phyloP scores from a whole-genome alignment of 2,888 invertebrate genomes.

The Dasysyrphus albostriatus region DNA sequence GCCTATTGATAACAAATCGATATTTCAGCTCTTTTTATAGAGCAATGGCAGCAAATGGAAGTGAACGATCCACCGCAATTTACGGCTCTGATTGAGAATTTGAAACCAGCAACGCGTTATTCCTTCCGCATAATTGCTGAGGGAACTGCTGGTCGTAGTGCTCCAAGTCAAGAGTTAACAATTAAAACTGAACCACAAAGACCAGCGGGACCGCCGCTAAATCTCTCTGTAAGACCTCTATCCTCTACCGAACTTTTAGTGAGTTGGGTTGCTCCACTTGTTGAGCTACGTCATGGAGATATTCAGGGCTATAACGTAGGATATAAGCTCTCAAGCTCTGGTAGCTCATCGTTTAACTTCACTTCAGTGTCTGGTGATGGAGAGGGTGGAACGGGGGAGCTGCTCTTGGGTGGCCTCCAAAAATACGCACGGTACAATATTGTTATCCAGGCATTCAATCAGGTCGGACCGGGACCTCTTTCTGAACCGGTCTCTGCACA shows the following conservation, averaged over 20 bases:
- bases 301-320: slow-evolving; percentile 91
- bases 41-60: slow-evolving; percentile 88
- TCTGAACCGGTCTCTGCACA: slow-evolving; percentile 88
- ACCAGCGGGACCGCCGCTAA: slow-evolving; percentile 89
- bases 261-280: slow-evolving; percentile 89
- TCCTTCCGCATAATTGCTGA: slow-evolving; percentile 89
- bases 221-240: slow-evolving; percentile 88
- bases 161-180: slow-evolving; percentile 87
- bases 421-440: slow-evolving; percentile 89
- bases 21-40: slow-evolving; percentile 80
- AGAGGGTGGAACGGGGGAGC: slow-evolving; percentile 88
- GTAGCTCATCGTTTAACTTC: slow-evolving; percentile 87
- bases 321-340: slow-evolving; percentile 83
- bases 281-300: slow-evolving; percentile 89
- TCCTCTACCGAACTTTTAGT: slow-evolving; percentile 90
- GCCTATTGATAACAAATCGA: slow-evolving; percentile 37
- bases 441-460: slow-evolving; percentile 90
- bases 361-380: slow-evolving; percentile 89
- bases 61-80: slow-evolving; percentile 87
- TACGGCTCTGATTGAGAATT: slow-evolving; percentile 87
- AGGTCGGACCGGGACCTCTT: slow-evolving; percentile 89
- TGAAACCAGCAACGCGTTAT: slow-evolving; percentile 89
- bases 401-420: slow-evolving; percentile 86
- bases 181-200: slow-evolving; percentile 89
- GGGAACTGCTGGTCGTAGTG: slow-evolving; percentile 89